Evolutionary conservation across 2,113 vertebrate species (phyloP).

Genomic region (Fregetta grallaria): DNA sequence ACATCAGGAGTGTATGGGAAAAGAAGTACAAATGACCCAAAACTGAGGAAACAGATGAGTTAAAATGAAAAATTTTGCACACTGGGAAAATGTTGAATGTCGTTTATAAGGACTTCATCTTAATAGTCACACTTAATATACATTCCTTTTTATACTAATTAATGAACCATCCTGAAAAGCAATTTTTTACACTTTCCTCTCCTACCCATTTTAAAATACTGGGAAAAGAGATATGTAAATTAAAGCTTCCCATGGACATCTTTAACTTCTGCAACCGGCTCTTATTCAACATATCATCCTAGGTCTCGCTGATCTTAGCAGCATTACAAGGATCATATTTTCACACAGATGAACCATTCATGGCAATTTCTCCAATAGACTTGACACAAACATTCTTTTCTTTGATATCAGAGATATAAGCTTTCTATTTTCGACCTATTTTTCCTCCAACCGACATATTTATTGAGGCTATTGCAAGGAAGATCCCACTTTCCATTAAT

Average conservation of each 20-base stretch:
- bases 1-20: neutral
- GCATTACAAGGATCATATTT: constrained; percentile 36
- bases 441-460: constrained; percentile 13
- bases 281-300: neutral
- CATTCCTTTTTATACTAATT: neutral
- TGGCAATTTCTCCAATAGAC: constrained; percentile 6
- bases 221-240: constrained; percentile 50
- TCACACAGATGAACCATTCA: constrained; percentile 33
- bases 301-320: constrained; percentile 49
- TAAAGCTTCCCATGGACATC: constrained; percentile 27
- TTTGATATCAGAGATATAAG: constrained; percentile 38
- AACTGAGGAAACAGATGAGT: neutral
- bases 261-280: constrained; percentile 29
- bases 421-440: constrained; percentile 44
- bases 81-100: neutral
- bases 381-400: constrained; percentile 46
- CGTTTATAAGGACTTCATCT: neutral
- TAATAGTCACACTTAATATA: neutral
- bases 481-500: constrained; percentile 29
- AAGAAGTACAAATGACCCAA: neutral
- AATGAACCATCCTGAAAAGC: neutral
- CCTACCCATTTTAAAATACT: constrained; percentile 1
- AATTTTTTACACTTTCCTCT: neutral
- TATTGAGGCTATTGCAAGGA: constrained; percentile 23
- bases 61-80: neutral